Base-by-base conservation (phyloP, 2,113 vertebrate species). In the Rattus rattus region DNA sequence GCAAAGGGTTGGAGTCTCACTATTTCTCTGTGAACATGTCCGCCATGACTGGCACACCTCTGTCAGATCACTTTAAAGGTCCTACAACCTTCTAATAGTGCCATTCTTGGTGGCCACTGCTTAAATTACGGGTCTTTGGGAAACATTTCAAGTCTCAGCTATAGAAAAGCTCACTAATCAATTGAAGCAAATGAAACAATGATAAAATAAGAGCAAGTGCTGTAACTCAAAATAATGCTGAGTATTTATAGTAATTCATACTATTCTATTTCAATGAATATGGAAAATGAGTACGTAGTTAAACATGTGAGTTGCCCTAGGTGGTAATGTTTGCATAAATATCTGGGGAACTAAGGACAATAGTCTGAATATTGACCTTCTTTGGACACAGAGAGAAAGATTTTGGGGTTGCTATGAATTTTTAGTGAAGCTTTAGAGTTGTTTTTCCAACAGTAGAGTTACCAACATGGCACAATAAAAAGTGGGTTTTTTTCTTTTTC, bases 311-410 rank as follows among this genome's bases (percentile, higher is more conserved):
- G 79, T 88, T 94, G 59, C 28, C 77, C 61, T 47, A 12, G 61
- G 26, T 81, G 19, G 69, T 87, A 13, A 65, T 70, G 91, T 96
- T 97, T 91, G 14, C 7, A 77, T 84, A 81, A 49, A 22, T 30
- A 84, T 47, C 47, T 49, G 75, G 79, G 17, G 43, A 92, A 84
- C 52, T 49, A 87, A 75, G 17, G 86, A 28, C 26, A 93, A 61
- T 28, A 91, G 70, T 91, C 24, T 95, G 39, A 96, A 61, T 92
- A 81, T 73, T 96, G 47, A 80, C 95, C 92, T 73, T 90, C 88
- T 73, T 90, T 90, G 49, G 33, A 56, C 56, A 54, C 14, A 87
- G 24, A 90, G 19, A 85, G 36, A 36, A 95, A 26, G 43, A 14
- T 94, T 49, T 77, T 1, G 28, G 84, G 81, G 85, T 88, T 94